phyloP scores from a whole-genome alignment of 2,113 vertebrate species.

The Muscicapa adusta region DNA sequence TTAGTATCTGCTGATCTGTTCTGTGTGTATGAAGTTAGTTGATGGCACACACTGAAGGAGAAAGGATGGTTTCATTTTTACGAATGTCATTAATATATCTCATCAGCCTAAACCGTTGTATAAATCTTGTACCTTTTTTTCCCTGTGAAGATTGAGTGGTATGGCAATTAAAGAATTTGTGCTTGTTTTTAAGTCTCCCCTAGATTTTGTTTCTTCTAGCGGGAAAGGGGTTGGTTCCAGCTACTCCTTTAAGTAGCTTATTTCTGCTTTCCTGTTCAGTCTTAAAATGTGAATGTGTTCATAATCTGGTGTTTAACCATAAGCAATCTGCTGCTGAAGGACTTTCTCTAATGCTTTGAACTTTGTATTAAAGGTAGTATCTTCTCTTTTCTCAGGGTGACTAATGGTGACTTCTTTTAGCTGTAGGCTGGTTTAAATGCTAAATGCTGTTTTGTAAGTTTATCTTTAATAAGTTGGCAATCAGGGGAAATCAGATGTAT shows the following conservation, averaged over 20 bases:
- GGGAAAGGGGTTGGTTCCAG: not conserved
- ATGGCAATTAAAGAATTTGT: not conserved
- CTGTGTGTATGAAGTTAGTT: not conserved
- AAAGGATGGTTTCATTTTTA: conserved; percentile 32
- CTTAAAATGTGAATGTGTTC: not conserved
- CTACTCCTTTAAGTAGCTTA: not conserved
- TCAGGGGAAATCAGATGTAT: not conserved
- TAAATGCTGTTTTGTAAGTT: not conserved
- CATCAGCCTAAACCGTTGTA: not conserved
- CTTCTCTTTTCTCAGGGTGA: not conserved
- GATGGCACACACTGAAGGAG: not conserved
- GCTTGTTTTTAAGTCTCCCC: not conserved
- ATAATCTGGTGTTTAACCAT: not conserved
- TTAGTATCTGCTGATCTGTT: conserved; percentile 1
- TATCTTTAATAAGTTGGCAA: not conserved
- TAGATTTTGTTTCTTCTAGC: not conserved
- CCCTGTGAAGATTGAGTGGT: not conserved
- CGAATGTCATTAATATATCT: not conserved
- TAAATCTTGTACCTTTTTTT: not conserved
- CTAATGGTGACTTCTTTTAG: not conserved
- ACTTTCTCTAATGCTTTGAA: not conserved
- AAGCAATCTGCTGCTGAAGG: not conserved
- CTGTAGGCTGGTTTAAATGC: not conserved
- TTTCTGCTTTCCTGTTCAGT: not conserved
- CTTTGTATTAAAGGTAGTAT: not conserved